A percentile compares a stretch with the other conserved stretches of the same genome.
Evolutionary conservation across 2,888 invertebrate genomes (phyloP).

Genomic region (Phoronis australis): DNA sequence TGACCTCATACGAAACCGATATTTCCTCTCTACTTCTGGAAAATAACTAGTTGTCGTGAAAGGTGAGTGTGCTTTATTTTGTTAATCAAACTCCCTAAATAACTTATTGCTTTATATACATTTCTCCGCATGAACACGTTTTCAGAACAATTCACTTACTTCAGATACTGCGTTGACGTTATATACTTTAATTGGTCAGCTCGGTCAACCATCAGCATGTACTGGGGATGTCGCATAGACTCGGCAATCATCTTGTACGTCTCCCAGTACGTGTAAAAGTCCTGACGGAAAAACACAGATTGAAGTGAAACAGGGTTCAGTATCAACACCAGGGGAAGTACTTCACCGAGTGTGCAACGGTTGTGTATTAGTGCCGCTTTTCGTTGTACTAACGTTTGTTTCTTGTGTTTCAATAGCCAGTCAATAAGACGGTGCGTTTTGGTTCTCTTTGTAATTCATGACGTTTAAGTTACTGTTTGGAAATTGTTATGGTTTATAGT

Average conservation of each 20-base stretch:
- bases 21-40: no score
- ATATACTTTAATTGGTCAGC: conserved; percentile 48
- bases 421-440: no score
- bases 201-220: conserved; percentile 45
- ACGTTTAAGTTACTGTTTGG: no score
- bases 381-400: neutral
- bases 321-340: no score
- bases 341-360: no score
- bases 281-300: conserved; percentile 22
- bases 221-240: conserved; percentile 39
- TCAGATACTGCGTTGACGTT: conserved; percentile 46
- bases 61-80: no score
- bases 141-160: conserved; percentile 32
- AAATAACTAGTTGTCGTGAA: no score
- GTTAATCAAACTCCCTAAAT: neutral
- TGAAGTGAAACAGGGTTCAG: no score
- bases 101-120: neutral
- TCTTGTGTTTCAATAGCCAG: no score
- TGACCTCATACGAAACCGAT: no score
- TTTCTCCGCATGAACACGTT: neutral
- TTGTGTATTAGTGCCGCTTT: neutral
- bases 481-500: no score
- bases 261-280: conserved; percentile 49
- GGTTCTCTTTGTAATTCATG: no score
- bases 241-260: conserved; percentile 42